Conservation (phyloP, 2,797 vertebrate species). For the Rhinichthys osculus region DNA sequence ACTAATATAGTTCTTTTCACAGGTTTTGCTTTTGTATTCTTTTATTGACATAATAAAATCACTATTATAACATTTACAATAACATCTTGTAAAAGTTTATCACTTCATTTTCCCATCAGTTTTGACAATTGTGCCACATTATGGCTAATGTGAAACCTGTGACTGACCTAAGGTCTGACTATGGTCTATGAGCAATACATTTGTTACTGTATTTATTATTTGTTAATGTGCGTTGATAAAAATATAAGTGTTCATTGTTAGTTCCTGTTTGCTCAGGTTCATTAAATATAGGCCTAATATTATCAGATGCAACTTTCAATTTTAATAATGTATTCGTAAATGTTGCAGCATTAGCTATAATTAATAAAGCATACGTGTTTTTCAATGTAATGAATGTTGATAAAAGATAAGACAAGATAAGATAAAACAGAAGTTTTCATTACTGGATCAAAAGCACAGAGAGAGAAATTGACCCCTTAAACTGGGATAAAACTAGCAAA, state of each 20-base stretch:
- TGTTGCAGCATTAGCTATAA: background rate
- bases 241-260: background rate
- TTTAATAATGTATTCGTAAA: background rate
- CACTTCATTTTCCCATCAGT: background rate
- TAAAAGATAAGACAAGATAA: too few species aligned
- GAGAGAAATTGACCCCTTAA: background rate
- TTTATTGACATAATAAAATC: background rate
- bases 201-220: background rate
- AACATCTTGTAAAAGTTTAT: background rate
- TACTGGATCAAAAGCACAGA: background rate
- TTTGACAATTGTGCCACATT: background rate
- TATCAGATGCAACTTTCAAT: background rate
- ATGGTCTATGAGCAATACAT: background rate
- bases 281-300: background rate
- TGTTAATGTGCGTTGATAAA: background rate
- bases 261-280: background rate
- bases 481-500: background rate
- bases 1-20: background rate
- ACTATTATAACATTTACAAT: background rate
- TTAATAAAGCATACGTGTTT: too few species aligned
- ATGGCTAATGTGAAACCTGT: too few species aligned
- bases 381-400: too few species aligned
- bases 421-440: background rate
- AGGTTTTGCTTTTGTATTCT: background rate
- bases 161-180: background rate